A percentile compares a stretch with the other conserved stretches of the same genome.
Evolutionary conservation across 2,113 vertebrate genomes (phyloP).

Genomic region (Ceyx cyanopectus): DNA sequence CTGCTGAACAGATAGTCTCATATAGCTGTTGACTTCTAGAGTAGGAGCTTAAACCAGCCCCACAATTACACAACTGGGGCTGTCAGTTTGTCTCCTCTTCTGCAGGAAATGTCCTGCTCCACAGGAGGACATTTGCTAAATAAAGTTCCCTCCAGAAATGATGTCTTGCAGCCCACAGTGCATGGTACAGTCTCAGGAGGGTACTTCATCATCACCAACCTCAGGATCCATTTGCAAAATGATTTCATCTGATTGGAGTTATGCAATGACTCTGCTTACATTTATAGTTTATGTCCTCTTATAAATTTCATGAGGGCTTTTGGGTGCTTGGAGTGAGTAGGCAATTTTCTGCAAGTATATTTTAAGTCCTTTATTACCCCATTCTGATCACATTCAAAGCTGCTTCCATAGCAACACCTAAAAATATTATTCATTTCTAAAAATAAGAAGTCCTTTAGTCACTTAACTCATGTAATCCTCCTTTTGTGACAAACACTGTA

Average conservation of each 20-base stretch:
- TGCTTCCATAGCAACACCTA: conserved; percentile 56
- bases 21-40: not conserved
- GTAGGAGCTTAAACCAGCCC: not conserved
- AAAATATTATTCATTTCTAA: conserved; percentile 53
- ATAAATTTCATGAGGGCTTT: not conserved
- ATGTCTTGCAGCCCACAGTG: not conserved
- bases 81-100: not conserved
- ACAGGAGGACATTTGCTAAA: not conserved
- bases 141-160: fast-evolving
- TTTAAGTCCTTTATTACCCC: not conserved
- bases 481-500: not conserved
- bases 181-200: not conserved
- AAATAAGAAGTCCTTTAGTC: not conserved
- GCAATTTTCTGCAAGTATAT: not conserved
- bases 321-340: not conserved
- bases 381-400: conserved; percentile 3
- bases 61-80: not conserved
- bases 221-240: not conserved
- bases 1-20: not conserved
- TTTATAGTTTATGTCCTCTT: not conserved
- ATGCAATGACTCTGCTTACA: not conserved
- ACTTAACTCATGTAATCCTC: not conserved
- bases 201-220: not conserved
- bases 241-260: not conserved
- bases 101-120: not conserved